phyloP scores from a whole-genome alignment of 2,888 invertebrate genomes.

The Linyphia triangularis region DNA sequence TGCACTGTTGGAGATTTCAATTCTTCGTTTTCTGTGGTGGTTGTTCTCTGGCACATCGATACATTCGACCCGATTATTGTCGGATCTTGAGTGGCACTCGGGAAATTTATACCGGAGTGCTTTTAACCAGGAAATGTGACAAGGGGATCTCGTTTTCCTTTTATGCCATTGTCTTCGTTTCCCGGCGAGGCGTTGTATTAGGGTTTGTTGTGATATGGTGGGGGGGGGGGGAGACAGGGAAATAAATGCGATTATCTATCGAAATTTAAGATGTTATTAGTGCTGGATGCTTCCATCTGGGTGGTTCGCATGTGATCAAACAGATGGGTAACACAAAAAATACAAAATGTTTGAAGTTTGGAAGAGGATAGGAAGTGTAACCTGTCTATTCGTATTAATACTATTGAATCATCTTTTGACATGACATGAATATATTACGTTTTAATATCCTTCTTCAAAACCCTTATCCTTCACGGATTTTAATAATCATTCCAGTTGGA shows the following conservation, averaged over 20 bases:
- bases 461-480: no score
- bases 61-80: neutral
- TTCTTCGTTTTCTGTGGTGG: slow-evolving; percentile 18
- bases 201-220: neutral
- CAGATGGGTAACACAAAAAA: no score
- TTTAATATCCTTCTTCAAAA: no score
- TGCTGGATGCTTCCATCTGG: no score
- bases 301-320: no score
- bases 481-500: no score
- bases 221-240: neutral
- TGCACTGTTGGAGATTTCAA: slow-evolving; percentile 19
- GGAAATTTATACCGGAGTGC: slow-evolving; percentile 39
- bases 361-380: no score
- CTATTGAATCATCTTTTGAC: no score
- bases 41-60: neutral
- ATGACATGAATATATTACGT: no score
- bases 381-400: no score
- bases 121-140: slow-evolving; percentile 3
- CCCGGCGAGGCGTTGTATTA: neutral
- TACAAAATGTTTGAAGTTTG: no score
- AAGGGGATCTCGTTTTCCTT: neutral
- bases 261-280: neutral
- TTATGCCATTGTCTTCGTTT: neutral
- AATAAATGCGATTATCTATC: no score
- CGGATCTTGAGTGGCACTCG: slow-evolving; percentile 2